phyloP scores from a whole-genome alignment of 2,113 vertebrate genomes.

The Ifrita kowaldi region DNA sequence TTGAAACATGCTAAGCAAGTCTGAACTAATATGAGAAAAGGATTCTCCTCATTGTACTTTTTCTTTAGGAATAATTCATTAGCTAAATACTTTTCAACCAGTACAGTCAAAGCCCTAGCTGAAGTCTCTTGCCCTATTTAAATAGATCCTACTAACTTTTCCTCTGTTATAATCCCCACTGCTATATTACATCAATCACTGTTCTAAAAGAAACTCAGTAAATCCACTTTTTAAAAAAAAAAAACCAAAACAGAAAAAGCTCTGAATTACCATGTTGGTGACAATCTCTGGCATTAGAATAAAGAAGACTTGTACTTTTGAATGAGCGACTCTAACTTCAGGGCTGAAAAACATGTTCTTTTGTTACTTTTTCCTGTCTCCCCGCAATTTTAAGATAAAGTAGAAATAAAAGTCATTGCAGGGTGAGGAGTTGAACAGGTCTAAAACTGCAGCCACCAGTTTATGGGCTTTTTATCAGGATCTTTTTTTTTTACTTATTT shows the following conservation, averaged over 20 bases:
- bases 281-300: not conserved
- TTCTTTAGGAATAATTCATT: constrained; percentile 36
- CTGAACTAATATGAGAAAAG: not conserved
- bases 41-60: not conserved
- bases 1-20: not conserved
- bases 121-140: not conserved
- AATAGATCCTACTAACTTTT: not conserved
- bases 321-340: not conserved
- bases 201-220: not conserved
- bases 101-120: not conserved
- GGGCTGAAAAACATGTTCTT: not conserved
- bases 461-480: not conserved
- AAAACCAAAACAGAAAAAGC: not conserved
- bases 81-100: constrained; percentile 1
- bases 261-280: not conserved
- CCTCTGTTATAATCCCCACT: not conserved
- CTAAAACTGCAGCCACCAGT: not conserved
- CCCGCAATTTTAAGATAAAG: not conserved
- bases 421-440: not conserved
- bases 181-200: not conserved
- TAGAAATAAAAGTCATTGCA: not conserved
- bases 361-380: not conserved
- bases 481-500: not conserved
- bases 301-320: not conserved
- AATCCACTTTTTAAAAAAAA: not conserved